Evolutionary conservation across 2,113 vertebrate species (phyloP).

Genomic region (Zosterops hypoxanthus): DNA sequence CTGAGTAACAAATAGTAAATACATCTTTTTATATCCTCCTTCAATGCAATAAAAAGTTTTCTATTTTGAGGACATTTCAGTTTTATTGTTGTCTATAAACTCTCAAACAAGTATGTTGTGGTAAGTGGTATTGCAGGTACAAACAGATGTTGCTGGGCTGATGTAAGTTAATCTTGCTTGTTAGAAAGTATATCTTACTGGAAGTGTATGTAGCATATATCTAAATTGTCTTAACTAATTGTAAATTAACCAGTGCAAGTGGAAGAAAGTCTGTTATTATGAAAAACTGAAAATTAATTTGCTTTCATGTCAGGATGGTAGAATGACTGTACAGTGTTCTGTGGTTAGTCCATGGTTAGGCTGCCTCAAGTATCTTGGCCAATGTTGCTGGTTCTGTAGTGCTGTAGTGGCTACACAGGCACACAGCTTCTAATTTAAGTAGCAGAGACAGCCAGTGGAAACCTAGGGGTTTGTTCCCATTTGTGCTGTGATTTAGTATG

Average conservation of each 20-base stretch:
- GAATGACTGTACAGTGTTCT: not conserved
- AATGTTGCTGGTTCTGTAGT: not conserved
- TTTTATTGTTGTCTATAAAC: not conserved
- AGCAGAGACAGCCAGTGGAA: not conserved
- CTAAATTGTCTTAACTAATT: not conserved
- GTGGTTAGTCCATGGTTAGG: not conserved
- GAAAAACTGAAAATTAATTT: not conserved
- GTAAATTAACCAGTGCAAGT: not conserved
- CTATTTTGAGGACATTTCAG: not conserved
- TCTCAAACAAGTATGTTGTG: not conserved
- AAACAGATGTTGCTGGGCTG: not conserved
- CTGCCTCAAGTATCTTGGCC: not conserved
- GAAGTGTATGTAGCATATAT: not conserved
- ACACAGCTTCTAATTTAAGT: not conserved
- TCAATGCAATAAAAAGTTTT: not conserved
- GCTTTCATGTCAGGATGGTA: not conserved
- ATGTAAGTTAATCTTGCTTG: not conserved
- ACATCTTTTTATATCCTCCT: not conserved
- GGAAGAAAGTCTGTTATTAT: not conserved
- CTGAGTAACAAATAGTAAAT: not conserved
- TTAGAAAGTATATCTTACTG: not conserved
- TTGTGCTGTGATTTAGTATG: not conserved
- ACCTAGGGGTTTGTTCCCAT: not conserved
- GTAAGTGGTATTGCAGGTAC: not conserved
- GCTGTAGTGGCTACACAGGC: not conserved